Conservation (phyloP, 2,888 invertebrate species). For the Drosophila lutescens region DNA sequence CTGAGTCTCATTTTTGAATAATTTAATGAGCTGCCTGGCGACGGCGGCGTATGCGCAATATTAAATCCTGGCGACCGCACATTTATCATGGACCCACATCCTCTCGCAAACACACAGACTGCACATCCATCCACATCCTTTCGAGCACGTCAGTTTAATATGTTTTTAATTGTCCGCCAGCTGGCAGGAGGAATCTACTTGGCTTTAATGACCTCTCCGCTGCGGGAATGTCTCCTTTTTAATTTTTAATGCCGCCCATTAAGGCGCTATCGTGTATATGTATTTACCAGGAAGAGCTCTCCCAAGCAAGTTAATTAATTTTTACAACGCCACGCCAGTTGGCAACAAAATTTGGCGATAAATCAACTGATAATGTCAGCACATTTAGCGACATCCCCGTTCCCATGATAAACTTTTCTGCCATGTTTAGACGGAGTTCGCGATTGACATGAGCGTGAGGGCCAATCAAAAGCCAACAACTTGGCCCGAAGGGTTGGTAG, state of each 20-base stretch:
- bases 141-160: constrained; percentile 63
- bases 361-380: constrained; percentile 79
- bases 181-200: constrained; percentile 34
- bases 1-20: constrained; percentile 56
- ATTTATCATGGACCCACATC: constrained; percentile 63
- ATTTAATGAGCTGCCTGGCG: constrained; percentile 67
- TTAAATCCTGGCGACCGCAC: constrained; percentile 68
- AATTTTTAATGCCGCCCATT: constrained; percentile 63
- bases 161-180: constrained; percentile 72
- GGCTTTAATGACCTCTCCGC: constrained; percentile 59
- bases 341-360: constrained; percentile 69
- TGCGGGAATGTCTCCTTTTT: constrained; percentile 38
- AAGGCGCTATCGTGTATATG: constrained; percentile 42
- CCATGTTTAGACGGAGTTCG: constrained; percentile 33
- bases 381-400: constrained; percentile 63
- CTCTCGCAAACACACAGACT: constrained; percentile 9
- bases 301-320: constrained; percentile 74
- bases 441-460: constrained; percentile 24
- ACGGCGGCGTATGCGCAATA: constrained; percentile 48
- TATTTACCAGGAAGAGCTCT: constrained; percentile 29
- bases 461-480: constrained; percentile 34
- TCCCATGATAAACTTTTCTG: constrained; percentile 38
- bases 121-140: constrained; percentile 4
- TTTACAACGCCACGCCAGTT: constrained; percentile 56
- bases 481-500: constrained; percentile 9